Evolutionary conservation across 2,797 vertebrate species (phyloP).

Genomic region (Picus viridis): DNA sequence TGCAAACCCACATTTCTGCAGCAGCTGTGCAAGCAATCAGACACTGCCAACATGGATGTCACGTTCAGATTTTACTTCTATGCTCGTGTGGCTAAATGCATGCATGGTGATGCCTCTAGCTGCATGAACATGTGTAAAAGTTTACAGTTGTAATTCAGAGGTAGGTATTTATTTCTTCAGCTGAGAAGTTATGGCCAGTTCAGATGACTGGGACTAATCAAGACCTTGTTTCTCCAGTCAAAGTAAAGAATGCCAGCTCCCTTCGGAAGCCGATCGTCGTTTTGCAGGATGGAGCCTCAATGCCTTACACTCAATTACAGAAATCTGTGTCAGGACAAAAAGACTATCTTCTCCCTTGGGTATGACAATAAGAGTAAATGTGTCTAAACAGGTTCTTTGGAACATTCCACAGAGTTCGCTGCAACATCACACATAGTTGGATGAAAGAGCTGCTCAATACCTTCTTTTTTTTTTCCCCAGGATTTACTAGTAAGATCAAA

Average conservation of each 20-base stretch:
- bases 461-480: background rate
- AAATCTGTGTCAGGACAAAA: background rate
- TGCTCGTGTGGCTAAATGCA: background rate
- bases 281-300: background rate
- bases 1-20: background rate
- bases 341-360: background rate
- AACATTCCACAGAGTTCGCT: conserved; percentile 32
- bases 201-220: background rate
- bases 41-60: background rate
- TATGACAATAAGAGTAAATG: conserved; percentile 19
- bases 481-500: conserved; percentile 37
- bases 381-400: conserved; percentile 31
- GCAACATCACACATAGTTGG: conserved; percentile 15
- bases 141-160: background rate
- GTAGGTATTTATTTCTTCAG: background rate
- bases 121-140: background rate
- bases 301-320: background rate
- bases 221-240: background rate
- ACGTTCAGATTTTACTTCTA: background rate
- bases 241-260: background rate
- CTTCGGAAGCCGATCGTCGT: background rate
- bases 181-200: accelerated
- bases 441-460: conserved; percentile 36
- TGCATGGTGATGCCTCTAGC: background rate
- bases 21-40: background rate